Base-by-base conservation (phyloP, 1,140 invertebrate genomes). In the Oncopodura yosiiana region DNA sequence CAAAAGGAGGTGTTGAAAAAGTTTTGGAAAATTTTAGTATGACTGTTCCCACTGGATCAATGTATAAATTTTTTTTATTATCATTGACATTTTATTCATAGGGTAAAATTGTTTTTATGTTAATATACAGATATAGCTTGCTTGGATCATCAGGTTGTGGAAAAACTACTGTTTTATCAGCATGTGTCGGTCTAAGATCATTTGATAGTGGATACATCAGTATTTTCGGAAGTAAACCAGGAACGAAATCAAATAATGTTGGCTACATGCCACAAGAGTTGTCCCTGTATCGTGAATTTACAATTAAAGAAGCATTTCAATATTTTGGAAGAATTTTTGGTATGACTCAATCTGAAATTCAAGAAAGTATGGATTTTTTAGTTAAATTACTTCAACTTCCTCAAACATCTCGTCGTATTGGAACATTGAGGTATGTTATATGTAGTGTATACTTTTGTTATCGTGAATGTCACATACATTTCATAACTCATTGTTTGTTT, bases 141-240 rank as follows among this genome's bases (percentile, higher is more conserved):
- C 53, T 74, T 9, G 68, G 68, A 50, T 69, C 57, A 58, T 72
- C 64, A 24, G 68, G 68, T 2, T 63, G 66, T 58, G 61, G 63
- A 46, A 66, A 69, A 69, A 67, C 74, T 0, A 75, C 74, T 1
- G 58, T 73, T 14, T 58, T 75, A 9, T 60, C 66, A 9, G 70
- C 67, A 38, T 60, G 73, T 6, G 69, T 75, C 0, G 74, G 71
- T 12, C 58, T 68, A 6, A 53, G 69, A 12, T 58, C 60, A 6
- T 56, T 72, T 4, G 63, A 68, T 26, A 59, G 49, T 3, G 73
- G 73, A 6, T 48, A 55, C 9, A 65, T 74, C 12, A 56, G 56
- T 23, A 63, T 74, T 6, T 72, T 70, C 49, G 73, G 73, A 3
- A 63, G 56, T 46, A 51, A 53, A 3, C 71, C 72, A 11, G 70